phyloP scores from a whole-genome alignment of 30 jellyfish, hydroid and myxozoan species.

The Hydractinia echinata region DNA sequence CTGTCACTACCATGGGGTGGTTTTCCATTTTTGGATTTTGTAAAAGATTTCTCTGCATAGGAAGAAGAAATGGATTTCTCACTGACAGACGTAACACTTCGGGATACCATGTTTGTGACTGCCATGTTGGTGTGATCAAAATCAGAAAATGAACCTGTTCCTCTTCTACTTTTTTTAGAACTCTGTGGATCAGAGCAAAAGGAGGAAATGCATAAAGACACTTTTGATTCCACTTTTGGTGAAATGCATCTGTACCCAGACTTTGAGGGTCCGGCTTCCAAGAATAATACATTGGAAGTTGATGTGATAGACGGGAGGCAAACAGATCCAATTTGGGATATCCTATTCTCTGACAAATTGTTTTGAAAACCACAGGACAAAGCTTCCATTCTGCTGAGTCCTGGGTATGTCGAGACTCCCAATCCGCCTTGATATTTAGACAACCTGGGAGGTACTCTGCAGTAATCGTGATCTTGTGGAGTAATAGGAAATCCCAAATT shows the following conservation, averaged over 20 bases:
- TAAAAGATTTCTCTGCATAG: too few species aligned
- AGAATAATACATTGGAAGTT: not conserved
- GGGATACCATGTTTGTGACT: not conserved
- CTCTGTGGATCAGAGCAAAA: not conserved
- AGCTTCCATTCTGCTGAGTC: constrained; percentile 16
- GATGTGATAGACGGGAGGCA: constrained; percentile 1
- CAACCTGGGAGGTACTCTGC: constrained; percentile 1
- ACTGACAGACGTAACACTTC: not conserved
- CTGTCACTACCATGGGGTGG: too few species aligned
- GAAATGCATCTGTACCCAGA: constrained; percentile 9
- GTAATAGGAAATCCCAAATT: too few species aligned
- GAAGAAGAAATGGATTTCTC: not conserved
- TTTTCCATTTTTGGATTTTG: too few species aligned
- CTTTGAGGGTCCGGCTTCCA: not conserved
- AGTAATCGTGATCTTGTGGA: constrained; percentile 7
- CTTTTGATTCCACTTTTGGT: not conserved
- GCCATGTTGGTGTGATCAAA: constrained; percentile 11
- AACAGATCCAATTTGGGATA: not conserved
- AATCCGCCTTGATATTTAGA: not conserved
- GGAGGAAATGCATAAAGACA: constrained; percentile 16
- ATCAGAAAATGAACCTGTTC: not conserved
- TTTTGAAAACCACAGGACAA: not conserved
- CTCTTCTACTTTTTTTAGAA: not conserved
- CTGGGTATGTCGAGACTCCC: not conserved
- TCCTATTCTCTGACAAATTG: not conserved